Conservation (phyloP, 1,140 invertebrate genomes). For the Lamellibrachia luymesi region DNA sequence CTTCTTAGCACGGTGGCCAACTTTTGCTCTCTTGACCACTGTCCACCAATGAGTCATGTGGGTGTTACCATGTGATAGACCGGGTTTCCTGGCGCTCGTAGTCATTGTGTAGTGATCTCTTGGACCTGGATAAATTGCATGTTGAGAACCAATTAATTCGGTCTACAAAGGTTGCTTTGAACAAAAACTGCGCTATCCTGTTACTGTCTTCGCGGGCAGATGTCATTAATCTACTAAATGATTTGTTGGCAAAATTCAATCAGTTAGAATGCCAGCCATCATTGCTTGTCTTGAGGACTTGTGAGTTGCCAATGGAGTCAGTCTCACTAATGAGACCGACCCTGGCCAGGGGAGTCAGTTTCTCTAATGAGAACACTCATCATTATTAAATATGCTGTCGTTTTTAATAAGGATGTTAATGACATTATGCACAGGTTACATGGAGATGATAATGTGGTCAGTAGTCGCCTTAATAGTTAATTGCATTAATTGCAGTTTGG, state of each 20-base stretch:
- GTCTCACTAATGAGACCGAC: not conserved
- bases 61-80: not conserved
- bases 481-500: not conserved
- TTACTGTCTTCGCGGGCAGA: not conserved
- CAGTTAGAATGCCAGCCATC: not conserved
- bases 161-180: not conserved
- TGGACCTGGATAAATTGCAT: not conserved
- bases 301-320: not conserved
- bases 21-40: not conserved
- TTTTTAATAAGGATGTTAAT: not conserved
- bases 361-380: not conserved
- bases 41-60: not conserved
- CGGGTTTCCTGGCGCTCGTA: not conserved
- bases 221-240: not conserved
- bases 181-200: not conserved
- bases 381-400: not conserved
- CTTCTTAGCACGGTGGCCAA: not conserved
- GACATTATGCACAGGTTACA: not conserved
- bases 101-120: not conserved
- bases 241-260: slow-evolving; percentile 1
- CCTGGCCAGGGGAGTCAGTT: not conserved
- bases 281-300: not conserved
- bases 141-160: not conserved
- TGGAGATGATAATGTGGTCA: not conserved
- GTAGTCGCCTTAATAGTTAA: no score